Evolutionary conservation across 2,113 vertebrate genomes (phyloP).

Genomic region (Accipiter virgatus): DNA sequence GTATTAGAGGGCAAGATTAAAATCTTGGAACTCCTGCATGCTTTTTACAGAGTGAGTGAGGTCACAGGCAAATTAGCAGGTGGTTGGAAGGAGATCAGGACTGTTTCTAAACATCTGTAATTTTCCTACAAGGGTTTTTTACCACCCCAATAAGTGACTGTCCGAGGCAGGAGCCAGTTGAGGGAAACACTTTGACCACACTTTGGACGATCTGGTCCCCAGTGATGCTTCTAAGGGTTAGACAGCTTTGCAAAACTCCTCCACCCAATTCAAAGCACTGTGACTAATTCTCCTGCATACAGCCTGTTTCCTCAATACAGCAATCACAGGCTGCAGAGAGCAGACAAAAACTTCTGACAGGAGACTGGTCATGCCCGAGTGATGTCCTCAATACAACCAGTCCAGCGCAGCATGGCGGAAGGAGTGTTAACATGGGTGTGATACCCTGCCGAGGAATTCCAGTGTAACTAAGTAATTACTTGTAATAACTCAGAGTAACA

Average conservation of each 20-base stretch:
- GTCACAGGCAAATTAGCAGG: background rate
- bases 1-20: background rate
- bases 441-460: slow-evolving; percentile 27
- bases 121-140: background rate
- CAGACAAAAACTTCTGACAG: background rate
- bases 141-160: background rate
- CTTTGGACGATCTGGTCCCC: background rate
- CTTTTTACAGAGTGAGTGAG: background rate
- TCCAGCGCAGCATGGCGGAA: background rate
- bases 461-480: slow-evolving; percentile 25
- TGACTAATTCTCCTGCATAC: slow-evolving; percentile 3
- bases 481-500: slow-evolving; percentile 35
- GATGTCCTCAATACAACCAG: background rate
- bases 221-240: background rate
- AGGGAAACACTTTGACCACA: background rate
- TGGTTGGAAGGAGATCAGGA: background rate
- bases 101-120: background rate
- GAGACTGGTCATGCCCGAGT: background rate
- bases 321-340: background rate
- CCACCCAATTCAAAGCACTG: background rate
- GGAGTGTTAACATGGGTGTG: background rate
- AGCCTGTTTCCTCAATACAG: background rate
- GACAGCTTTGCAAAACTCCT: background rate
- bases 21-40: background rate
- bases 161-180: background rate